Base-by-base conservation (phyloP, 2,113 vertebrate genomes). In the Sturnus vulgaris region DNA sequence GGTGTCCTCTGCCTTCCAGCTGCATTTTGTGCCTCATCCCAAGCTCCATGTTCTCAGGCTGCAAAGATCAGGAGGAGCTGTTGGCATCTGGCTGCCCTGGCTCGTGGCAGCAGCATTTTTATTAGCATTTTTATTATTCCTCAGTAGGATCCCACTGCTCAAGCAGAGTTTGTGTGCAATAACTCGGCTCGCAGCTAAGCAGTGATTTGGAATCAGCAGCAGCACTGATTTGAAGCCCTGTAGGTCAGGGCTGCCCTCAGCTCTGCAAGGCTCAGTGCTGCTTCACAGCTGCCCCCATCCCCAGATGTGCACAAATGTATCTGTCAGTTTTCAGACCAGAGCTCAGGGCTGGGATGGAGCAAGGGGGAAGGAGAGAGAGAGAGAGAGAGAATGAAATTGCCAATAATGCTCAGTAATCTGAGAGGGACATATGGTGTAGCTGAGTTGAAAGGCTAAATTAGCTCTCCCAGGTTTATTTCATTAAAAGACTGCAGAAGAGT, bases 381-480 rank as follows among this genome's bases (percentile, higher is more conserved):
- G 30, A 37, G 15, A 44, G 4, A 28, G 6, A 30, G 28, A 70
- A 63, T 44, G 35, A 60, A 75, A 40, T 14, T 33, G 2, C 4
- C 9, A 4, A 1, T 22, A 42, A 19, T 11, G 9, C 14, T 73
- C 52, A 30, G 33, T 28, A 68, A 52, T 18, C 11, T 52, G 28
- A 50, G 27, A 64, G 10, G 22, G 9, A 10, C 1, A 3, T 7
- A 8, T 3, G 0, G 0, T 1, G 2, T 3, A 44, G 55, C 27
- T 15, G 33, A 63, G 35, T 11, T 39, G 66, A 78, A 78, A 70
- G 20, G 27, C 5, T 59, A 15, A 69, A 70, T 42, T 46, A 16
- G 19, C 10, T 42, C 33, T 83, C 56, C 33, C 50, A 33, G 28
- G 42, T 53, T 86, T 46, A 24, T 66, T 69, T 69, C 50, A 57